phyloP scores from a whole-genome alignment of 2,888 invertebrate species.

The Allacma fusca region DNA sequence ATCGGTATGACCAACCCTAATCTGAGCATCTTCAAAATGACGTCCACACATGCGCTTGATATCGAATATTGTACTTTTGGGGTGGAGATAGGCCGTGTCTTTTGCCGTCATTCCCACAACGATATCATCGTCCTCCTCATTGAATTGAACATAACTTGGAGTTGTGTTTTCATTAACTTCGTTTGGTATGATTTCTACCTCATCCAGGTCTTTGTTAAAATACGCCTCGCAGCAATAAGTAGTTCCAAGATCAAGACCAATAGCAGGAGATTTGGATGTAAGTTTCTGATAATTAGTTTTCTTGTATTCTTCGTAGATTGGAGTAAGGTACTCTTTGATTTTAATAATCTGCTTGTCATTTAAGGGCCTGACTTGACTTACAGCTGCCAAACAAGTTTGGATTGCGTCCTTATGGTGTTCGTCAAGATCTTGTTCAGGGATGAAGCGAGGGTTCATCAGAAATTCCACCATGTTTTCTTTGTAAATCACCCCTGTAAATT shows the following conservation, averaged over 20 bases:
- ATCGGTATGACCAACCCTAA: no score
- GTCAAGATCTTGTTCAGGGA: no score
- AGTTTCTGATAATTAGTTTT: no score
- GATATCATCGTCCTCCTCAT: not conserved
- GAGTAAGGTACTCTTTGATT: no score
- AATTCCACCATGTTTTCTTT: no score
- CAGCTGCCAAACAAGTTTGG: no score
- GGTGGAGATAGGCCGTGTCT: not conserved
- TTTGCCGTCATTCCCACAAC: not conserved
- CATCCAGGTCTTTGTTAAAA: not conserved
- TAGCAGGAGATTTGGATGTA: constrained; percentile 6
- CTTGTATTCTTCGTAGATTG: no score
- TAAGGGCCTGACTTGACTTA: no score
- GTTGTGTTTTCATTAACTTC: not conserved
- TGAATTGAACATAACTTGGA: not conserved
- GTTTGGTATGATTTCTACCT: not conserved
- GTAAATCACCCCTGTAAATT: no score
- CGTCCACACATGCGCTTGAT: not conserved
- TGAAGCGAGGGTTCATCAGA: no score
- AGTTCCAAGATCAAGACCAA: constrained; percentile 51
- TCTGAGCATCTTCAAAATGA: constrained; percentile 75
- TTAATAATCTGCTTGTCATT: no score
- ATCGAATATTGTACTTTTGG: not conserved
- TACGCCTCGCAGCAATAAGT: constrained; percentile 47
- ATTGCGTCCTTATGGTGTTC: no score